Base-by-base conservation (phyloP, 2,797 vertebrate genomes). In the Tolypeutes matacus region DNA sequence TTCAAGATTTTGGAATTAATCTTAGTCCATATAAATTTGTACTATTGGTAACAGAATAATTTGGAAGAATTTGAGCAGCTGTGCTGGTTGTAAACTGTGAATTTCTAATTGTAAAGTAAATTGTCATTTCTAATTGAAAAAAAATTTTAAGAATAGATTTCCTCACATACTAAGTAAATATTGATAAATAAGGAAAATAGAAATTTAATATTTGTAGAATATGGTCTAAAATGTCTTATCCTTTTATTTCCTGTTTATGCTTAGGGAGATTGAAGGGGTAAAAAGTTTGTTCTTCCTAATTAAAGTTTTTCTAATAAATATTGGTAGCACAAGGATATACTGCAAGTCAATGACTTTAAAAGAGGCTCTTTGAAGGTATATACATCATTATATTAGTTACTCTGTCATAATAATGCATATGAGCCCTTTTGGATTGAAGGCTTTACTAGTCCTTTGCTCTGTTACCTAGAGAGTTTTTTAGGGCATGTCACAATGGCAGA, bases 11-110 rank as follows among this genome's bases (percentile, higher is more conserved):
- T 98, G 98, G 97, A 94, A 95, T 95, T 97, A 97, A 97, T 97
- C 96, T 97, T 97, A 97, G 96, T 95, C 97, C 87, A 95, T 77
- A 78, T 96, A 94, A 96, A 92, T 98, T 94, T 97, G 94, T 98
- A 91, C 75, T 97, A 89, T 95, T 97, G 96, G 93, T 98, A 97
- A 97, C 97, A 97, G 39, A 96, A 97, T 95, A 97, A 96, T 62
- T 96, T 97, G 98, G 97, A 98, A 96, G 97, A 98, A 96, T 96
- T 97, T 96, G 90, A 70, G 86, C 97, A 97, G 94, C 96, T 98
- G 82, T 96, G 91, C 69, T 98, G 96, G 86, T 95, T 98, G 67
- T 93, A 98, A 98, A 97, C 97, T 98, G 98, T 98, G 98, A 98
- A 98, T 98, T 98, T 98, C 67, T 98, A 96, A 97, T 96, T 97